These are phyloP conservation scores for Diploscapter pachys DNA, from an alignment of 1,140 invertebrate species.

Conservation along the genomic window DNA sequence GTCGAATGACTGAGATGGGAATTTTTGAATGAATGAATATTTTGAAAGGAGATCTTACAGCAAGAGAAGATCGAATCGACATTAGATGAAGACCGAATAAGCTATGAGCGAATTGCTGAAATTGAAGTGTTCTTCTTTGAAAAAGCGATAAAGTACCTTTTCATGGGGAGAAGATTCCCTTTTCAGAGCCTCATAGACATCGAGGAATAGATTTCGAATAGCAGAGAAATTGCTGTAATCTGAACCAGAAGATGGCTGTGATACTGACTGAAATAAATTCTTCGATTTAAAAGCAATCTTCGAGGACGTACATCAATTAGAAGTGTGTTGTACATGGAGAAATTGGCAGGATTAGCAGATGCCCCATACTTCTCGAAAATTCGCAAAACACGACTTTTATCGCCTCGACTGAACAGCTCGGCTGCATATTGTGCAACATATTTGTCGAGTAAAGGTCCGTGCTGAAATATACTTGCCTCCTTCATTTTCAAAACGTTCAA, in stretches of 20 bases:
- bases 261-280: background rate
- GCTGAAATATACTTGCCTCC: conserved; percentile 51
- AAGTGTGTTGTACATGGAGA: conserved; percentile 78
- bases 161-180: conserved; percentile 11
- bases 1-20: conserved; percentile 7
- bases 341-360: conserved; percentile 76
- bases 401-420: conserved; percentile 71
- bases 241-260: background rate
- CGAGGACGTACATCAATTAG: conserved; percentile 63
- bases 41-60: no score
- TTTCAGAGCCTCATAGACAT: conserved; percentile 35
- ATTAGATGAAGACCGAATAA: no score
- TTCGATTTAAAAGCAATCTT: background rate
- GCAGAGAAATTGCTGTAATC: conserved; percentile 65
- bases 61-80: no score
- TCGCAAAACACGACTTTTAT: conserved; percentile 67
- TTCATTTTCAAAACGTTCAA: conserved; percentile 4
- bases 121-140: background rate
- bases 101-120: no score
- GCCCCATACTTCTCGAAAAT: conserved; percentile 76
- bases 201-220: conserved; percentile 69
- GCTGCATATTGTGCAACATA: conserved; percentile 82
- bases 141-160: conserved; percentile 11
- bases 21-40: no score
- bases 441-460: conserved; percentile 72